A percentile compares a stretch with the other conserved stretches of the same genome.
Evolutionary conservation across 2,113 vertebrate genomes (phyloP).

Genomic region (Glaucidium brasilianum): DNA sequence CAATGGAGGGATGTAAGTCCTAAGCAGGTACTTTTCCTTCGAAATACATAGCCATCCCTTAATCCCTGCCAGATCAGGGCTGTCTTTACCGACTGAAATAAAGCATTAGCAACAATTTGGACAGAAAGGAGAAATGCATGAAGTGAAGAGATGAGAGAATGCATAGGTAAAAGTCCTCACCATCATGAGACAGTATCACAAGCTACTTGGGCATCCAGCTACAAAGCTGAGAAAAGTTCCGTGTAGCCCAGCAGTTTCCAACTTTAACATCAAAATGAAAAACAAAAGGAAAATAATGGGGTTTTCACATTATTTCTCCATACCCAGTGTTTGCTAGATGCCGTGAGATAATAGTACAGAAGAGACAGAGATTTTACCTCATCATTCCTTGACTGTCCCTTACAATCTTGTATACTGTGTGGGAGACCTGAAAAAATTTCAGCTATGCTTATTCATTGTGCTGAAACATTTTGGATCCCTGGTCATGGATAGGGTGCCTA

Average conservation of each 20-base stretch:
- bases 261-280: not conserved
- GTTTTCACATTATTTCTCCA: not conserved
- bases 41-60: not conserved
- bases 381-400: not conserved
- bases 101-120: not conserved
- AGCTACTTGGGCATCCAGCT: not conserved
- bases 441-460: not conserved
- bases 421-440: not conserved
- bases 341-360: not conserved
- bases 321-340: not conserved
- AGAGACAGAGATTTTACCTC: not conserved
- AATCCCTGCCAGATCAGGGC: not conserved
- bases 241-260: not conserved
- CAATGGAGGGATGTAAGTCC: not conserved
- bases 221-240: not conserved
- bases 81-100: not conserved
- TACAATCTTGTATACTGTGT: not conserved
- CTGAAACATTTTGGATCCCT: not conserved
- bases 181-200: not conserved
- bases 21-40: not conserved
- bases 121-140: not conserved
- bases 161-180: not conserved
- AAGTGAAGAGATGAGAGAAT: not conserved
- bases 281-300: not conserved
- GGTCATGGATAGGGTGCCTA: not conserved